These are phyloP conservation scores for Lochmaea crataegi DNA, from an alignment of 2,888 invertebrate species.

Conservation along the genomic window DNA sequence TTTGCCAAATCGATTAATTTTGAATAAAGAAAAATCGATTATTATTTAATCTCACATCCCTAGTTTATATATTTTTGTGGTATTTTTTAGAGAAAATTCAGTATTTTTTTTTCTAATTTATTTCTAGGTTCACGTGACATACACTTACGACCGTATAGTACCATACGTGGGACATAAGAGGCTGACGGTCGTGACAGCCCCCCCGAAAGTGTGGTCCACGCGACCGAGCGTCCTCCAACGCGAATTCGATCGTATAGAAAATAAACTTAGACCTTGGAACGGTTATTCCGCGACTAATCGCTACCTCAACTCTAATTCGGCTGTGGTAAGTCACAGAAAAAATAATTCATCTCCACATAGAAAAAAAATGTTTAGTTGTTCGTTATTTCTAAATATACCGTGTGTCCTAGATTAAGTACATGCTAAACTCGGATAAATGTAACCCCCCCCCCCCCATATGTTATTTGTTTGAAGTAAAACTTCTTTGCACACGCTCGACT, in stretches of 20 bases:
- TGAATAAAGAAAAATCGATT: no score
- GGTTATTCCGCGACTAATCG: constrained; percentile 78
- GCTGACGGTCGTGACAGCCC: constrained; percentile 72
- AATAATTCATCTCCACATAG: background rate
- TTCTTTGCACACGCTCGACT: no score
- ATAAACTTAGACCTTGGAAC: constrained; percentile 72
- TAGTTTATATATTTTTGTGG: no score
- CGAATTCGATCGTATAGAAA: constrained; percentile 77
- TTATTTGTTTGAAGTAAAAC: no score
- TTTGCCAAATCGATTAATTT: no score
- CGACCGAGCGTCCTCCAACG: constrained; percentile 76
- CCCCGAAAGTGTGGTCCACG: constrained; percentile 71
- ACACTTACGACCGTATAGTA: constrained; percentile 64
- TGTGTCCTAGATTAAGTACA: no score
- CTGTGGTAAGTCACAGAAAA: constrained; percentile 70
- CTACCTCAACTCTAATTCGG: constrained; percentile 81
- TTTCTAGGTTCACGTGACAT: constrained; percentile 62
- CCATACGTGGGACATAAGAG: constrained; percentile 68
- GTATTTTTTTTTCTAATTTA: background rate
- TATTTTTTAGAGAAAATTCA: background rate
- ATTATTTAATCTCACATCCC: no score
- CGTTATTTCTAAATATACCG: no score
- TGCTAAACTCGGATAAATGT: no score
- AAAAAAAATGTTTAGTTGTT: background rate
- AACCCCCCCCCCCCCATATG: no score